Evolutionary conservation across 2,113 vertebrate species (phyloP).

Genomic region (Xiphophorus hellerii): DNA sequence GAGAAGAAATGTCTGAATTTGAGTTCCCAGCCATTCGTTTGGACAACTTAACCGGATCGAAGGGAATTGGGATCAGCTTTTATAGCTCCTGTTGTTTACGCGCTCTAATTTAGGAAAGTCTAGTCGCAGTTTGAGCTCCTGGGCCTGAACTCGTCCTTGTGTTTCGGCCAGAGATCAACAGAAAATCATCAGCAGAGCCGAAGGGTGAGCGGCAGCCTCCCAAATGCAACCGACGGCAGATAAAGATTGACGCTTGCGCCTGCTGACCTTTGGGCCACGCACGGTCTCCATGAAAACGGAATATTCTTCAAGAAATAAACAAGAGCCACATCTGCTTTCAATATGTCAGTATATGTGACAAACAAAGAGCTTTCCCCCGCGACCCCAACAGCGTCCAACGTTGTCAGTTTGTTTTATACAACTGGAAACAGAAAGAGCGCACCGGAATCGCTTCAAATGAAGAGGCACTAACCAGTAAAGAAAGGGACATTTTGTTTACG

Average conservation of each 20-base stretch:
- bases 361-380: constrained; percentile 42
- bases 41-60: constrained; percentile 35
- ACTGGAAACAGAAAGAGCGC: constrained; percentile 23
- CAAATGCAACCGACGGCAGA: constrained; percentile 4
- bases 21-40: constrained; percentile 43
- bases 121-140: constrained; percentile 17
- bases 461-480: constrained; percentile 40
- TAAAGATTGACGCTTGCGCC: constrained; percentile 21
- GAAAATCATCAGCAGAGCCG: constrained; percentile 18
- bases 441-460: constrained; percentile 14
- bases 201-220: constrained; percentile 14
- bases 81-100: constrained; percentile 34
- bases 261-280: constrained; percentile 27
- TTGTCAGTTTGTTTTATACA: constrained; percentile 35
- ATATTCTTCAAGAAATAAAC: constrained; percentile 56
- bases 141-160: constrained; percentile 16
- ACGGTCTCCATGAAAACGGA: constrained; percentile 32
- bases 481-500: constrained; percentile 29
- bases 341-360: constrained; percentile 49
- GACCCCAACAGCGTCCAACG: constrained; percentile 18
- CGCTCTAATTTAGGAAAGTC: constrained; percentile 26
- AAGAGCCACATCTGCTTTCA: constrained; percentile 57
- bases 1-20: constrained; percentile 35
- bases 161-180: constrained; percentile 17
- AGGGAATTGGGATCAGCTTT: constrained; percentile 19